A percentile compares a stretch with the other conserved stretches of the same genome.
phyloP scores from a whole-genome alignment of 2,888 invertebrate genomes.

The Caprella mutica region DNA sequence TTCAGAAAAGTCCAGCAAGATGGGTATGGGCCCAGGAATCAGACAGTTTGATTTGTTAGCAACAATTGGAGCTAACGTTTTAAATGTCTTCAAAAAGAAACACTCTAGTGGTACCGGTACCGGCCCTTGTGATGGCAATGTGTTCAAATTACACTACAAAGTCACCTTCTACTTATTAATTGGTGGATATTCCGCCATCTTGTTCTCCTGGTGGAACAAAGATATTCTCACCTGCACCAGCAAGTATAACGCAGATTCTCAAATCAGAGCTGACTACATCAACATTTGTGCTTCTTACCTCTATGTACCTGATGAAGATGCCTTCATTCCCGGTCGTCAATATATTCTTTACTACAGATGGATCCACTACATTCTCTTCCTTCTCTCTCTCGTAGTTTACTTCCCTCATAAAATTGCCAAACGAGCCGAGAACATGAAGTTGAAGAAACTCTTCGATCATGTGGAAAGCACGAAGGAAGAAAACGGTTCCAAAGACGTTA shows the following conservation, averaged over 20 bases:
- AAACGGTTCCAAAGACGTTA: too few species aligned
- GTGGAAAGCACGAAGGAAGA: conserved; percentile 26
- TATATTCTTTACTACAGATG: conserved; percentile 29
- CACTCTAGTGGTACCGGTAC: conserved; percentile 29
- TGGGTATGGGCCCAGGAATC: too few species aligned
- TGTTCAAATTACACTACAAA: conserved; percentile 32
- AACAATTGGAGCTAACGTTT: conserved; percentile 32
- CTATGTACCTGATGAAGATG: conserved; percentile 8
- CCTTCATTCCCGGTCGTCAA: conserved; percentile 5
- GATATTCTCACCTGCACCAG: too few species aligned
- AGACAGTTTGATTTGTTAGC: too few species aligned
- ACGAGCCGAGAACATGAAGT: conserved; percentile 21
- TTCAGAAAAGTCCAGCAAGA: too few species aligned
- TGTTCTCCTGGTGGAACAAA: conserved; percentile 30
- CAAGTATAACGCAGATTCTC: too few species aligned
- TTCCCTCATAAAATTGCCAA: conserved; percentile 27
- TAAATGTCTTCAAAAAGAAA: conserved; percentile 34
- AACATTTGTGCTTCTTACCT: conserved; percentile 30
- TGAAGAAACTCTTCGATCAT: conserved; percentile 25
- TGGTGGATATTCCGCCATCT: conserved; percentile 27
- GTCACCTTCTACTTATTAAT: conserved; percentile 29
- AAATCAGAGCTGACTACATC: conserved; percentile 28
- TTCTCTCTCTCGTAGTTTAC: conserved; percentile 20
- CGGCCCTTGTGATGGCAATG: conserved; percentile 31
- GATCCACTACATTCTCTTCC: conserved; percentile 22